Conservation (phyloP, 2,797 vertebrate genomes). For the Hydrophis major region DNA sequence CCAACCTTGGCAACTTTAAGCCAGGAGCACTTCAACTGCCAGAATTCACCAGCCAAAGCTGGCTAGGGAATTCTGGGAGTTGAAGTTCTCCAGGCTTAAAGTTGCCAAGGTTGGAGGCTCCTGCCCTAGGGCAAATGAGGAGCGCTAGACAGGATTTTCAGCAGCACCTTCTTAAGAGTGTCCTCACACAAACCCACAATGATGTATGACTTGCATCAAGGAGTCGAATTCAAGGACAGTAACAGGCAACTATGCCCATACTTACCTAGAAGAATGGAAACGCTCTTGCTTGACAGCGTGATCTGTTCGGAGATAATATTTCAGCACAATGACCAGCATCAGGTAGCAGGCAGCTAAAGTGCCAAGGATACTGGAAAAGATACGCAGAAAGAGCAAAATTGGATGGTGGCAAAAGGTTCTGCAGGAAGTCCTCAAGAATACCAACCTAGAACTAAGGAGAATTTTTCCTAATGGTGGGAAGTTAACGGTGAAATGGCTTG, state of each 20-base stretch:
- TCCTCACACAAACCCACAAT: too few relatives aligned
- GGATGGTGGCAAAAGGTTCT: not conserved
- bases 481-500: not conserved
- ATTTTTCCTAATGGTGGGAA: not conserved
- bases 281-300: constrained; percentile 48
- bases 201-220: too few relatives aligned
- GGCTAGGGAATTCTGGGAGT: too few relatives aligned
- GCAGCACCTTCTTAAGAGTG: not conserved
- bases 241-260: not conserved
- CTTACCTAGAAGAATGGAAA: constrained; percentile 74
- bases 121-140: too few relatives aligned
- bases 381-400: not conserved
- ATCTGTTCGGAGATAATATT: constrained; percentile 76
- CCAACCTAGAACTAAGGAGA: not conserved
- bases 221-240: not conserved
- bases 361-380: constrained; percentile 80
- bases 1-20: too few relatives aligned
- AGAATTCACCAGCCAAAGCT: too few relatives aligned
- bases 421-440: not conserved
- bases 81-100: too few relatives aligned
- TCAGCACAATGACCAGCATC: constrained; percentile 80
- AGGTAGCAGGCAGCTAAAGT: constrained; percentile 89
- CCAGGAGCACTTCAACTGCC: too few relatives aligned
- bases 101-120: too few relatives aligned
- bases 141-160: not conserved